phyloP scores from a whole-genome alignment of 2,888 invertebrate genomes.

The Argyresthia albistria region DNA sequence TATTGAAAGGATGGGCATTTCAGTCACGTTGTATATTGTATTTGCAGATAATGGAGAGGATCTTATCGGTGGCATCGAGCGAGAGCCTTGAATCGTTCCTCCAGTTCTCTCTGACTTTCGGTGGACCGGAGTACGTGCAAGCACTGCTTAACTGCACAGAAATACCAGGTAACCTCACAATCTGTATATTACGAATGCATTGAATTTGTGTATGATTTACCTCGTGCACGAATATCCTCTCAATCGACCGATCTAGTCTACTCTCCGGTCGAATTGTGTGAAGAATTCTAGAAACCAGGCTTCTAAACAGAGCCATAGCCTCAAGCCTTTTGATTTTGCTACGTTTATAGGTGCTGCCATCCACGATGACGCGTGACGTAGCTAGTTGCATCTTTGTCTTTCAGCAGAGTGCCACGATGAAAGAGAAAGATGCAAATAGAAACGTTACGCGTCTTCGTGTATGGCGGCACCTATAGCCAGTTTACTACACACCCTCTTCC shows the following conservation, averaged over 20 bases:
- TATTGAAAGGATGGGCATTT: too few relatives aligned
- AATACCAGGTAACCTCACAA: slow-evolving; percentile 66
- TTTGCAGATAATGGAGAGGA: slow-evolving; percentile 91
- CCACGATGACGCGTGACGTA: too few relatives aligned
- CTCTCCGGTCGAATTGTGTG: too few relatives aligned
- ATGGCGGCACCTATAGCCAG: too few relatives aligned
- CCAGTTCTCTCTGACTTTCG: slow-evolving; percentile 90
- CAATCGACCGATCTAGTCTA: not conserved
- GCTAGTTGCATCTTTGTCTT: too few relatives aligned
- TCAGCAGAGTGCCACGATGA: too few relatives aligned
- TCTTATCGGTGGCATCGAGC: slow-evolving; percentile 91
- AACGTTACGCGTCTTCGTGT: too few relatives aligned
- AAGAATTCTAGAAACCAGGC: too few relatives aligned
- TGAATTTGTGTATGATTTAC: too few relatives aligned
- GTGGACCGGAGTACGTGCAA: slow-evolving; percentile 90
- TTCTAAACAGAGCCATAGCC: not conserved
- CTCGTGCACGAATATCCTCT: too few relatives aligned
- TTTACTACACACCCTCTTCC: not conserved
- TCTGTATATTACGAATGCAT: not conserved
- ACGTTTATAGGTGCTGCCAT: too few relatives aligned
- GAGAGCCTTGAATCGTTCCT: slow-evolving; percentile 87
- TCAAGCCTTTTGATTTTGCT: not conserved
- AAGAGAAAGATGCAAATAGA: too few relatives aligned
- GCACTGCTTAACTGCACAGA: slow-evolving; percentile 86
- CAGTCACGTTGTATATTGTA: slow-evolving; percentile 8